These are phyloP conservation scores for Leptinotarsa tumamoca DNA, from an alignment of 2,888 invertebrate genomes.

Conservation along the genomic window DNA sequence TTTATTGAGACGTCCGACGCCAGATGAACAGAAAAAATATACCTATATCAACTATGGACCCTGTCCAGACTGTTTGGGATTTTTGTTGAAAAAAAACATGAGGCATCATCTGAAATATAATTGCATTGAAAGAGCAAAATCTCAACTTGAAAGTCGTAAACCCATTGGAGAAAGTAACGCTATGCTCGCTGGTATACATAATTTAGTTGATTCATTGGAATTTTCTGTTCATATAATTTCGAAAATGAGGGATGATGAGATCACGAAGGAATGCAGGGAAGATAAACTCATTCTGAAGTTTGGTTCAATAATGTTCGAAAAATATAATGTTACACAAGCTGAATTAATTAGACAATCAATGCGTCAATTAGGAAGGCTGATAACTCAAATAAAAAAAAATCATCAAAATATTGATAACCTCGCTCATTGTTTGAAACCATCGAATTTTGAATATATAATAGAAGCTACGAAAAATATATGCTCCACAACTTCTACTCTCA, in stretches of 20 bases:
- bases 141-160: not conserved
- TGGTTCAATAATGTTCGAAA: slow-evolving; percentile 29
- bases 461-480: slow-evolving; percentile 1
- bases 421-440: not conserved
- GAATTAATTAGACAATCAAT: slow-evolving; percentile 36
- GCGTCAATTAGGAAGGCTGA: slow-evolving; percentile 34
- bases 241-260: not conserved
- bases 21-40: no score
- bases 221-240: not conserved
- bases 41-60: no score
- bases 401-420: slow-evolving; percentile 2
- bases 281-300: not conserved
- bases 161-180: slow-evolving; percentile 1
- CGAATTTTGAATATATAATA: not conserved
- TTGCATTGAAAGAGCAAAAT: not conserved
- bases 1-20: no score
- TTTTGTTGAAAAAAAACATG: no score
- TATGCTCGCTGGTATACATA: not conserved
- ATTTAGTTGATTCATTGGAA: no score
- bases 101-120: no score
- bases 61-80: no score
- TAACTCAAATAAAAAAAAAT: slow-evolving; percentile 16
- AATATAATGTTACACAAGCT: slow-evolving; percentile 30
- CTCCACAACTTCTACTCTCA: slow-evolving; percentile 3
- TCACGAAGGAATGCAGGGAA: not conserved